A percentile compares a stretch with the other conserved stretches of the same genome.
These are phyloP conservation scores for Cyprinodon variegatus DNA, from an alignment of 2,113 vertebrate species.

Conservation along the genomic window DNA sequence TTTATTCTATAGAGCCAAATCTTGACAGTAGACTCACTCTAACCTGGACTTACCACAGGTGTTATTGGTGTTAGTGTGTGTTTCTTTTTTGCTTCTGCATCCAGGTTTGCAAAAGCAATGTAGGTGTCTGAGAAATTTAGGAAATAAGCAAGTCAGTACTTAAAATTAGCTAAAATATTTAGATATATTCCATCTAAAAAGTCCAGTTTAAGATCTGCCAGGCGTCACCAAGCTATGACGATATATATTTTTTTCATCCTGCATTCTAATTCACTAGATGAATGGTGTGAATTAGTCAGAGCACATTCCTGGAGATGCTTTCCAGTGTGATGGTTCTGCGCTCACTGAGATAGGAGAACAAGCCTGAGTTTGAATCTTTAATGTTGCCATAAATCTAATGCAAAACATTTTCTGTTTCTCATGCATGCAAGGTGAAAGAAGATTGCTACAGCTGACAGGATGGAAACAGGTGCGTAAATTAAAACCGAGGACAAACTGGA, in stretches of 20 bases:
- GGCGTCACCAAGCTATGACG: background rate
- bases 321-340: background rate
- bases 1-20: background rate
- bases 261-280: background rate
- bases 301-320: background rate
- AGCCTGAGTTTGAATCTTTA: constrained; percentile 1
- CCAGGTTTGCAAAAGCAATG: background rate
- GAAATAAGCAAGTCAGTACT: background rate
- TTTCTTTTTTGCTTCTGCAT: background rate
- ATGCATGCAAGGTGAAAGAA: background rate
- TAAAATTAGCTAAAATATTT: background rate
- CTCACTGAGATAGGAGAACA: background rate
- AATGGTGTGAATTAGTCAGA: background rate
- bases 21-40: background rate
- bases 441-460: constrained; percentile 23
- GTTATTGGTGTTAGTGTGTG: background rate
- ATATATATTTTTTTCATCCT: background rate
- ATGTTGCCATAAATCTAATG: background rate
- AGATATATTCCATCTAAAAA: background rate
- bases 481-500: constrained; percentile 19
- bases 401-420: background rate
- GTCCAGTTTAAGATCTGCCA: background rate
- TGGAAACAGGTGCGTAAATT: constrained; percentile 28
- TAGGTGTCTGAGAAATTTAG: background rate
- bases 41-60: background rate